Conservation (phyloP, 2,113 vertebrate species). For the Setophaga kirtlandii region DNA sequence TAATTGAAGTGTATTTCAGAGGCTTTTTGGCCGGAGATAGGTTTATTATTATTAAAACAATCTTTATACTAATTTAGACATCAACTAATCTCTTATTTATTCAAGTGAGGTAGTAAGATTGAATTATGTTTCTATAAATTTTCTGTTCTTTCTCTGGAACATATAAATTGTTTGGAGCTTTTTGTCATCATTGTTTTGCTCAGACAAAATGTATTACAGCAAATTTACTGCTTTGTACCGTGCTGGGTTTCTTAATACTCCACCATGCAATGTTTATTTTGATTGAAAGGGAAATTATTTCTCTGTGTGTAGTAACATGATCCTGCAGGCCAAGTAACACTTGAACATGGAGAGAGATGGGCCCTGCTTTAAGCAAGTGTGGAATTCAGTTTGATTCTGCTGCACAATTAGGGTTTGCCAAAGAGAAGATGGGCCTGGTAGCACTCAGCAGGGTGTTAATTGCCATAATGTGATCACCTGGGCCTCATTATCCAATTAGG, state of each 20-base stretch:
- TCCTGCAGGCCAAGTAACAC: neutral
- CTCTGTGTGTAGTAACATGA: neutral
- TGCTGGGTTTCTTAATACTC: neutral
- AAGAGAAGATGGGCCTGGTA: neutral
- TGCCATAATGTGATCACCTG: neutral
- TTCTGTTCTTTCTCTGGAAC: neutral
- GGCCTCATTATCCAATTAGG: neutral
- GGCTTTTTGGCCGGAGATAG: neutral
- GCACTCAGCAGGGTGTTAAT: neutral
- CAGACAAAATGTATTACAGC: neutral
- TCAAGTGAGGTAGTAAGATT: neutral
- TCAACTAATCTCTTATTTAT: slow-evolving; percentile 21
- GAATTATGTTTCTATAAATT: slow-evolving; percentile 20
- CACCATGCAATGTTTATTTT: neutral
- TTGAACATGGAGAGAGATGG: neutral
- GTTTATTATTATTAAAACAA: neutral
- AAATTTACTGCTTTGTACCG: neutral
- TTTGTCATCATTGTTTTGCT: slow-evolving; percentile 22
- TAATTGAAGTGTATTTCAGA: neutral
- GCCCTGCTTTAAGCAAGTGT: neutral
- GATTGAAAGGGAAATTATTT: neutral
- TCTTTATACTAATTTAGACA: neutral
- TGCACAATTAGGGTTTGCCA: neutral
- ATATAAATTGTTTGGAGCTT: neutral
- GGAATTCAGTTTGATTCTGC: neutral